These are phyloP conservation scores for Coenonympha arcania DNA, from an alignment of 2,888 invertebrate genomes.

Conservation along the genomic window DNA sequence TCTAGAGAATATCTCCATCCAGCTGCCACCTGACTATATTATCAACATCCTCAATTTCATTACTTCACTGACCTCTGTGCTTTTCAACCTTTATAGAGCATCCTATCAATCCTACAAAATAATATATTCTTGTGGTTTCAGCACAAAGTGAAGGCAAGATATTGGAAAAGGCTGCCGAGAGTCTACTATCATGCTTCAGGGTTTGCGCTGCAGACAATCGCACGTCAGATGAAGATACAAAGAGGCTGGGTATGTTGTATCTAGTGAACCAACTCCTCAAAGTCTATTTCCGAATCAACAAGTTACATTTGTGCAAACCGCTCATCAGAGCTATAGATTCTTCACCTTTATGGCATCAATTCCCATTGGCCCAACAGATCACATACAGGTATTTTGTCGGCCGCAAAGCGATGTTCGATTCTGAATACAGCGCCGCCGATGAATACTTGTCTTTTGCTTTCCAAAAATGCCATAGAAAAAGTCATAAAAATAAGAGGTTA, in stretches of 20 bases:
- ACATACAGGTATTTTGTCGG: constrained; percentile 98
- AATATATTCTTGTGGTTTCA: no score
- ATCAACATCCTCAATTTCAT: no score
- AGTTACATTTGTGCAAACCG: constrained; percentile 92
- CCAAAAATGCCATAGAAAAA: constrained; percentile 86
- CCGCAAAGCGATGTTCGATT: constrained; percentile 98
- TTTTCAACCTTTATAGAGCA: no score
- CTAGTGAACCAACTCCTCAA: constrained; percentile 98
- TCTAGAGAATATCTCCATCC: no score
- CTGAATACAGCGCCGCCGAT: constrained; percentile 94
- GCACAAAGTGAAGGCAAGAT: constrained; percentile 77
- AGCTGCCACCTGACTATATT: no score
- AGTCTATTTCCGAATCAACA: constrained; percentile 92
- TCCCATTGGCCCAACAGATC: constrained; percentile 93
- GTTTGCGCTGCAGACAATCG: constrained; percentile 96
- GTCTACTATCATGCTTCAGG: constrained; percentile 92
- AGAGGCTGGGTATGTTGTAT: constrained; percentile 95
- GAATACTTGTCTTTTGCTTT: constrained; percentile 95
- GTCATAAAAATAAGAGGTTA: constrained; percentile 88
- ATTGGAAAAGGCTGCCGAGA: constrained; percentile 94
- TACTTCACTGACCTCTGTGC: no score
- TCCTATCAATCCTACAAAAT: no score
- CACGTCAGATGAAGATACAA: constrained; percentile 91
- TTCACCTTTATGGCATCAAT: constrained; percentile 89
- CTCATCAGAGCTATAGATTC: constrained; percentile 97